These are phyloP conservation scores for Heteromurus nitidus DNA, from an alignment of 2,888 invertebrate genomes.

Conservation along the genomic window DNA sequence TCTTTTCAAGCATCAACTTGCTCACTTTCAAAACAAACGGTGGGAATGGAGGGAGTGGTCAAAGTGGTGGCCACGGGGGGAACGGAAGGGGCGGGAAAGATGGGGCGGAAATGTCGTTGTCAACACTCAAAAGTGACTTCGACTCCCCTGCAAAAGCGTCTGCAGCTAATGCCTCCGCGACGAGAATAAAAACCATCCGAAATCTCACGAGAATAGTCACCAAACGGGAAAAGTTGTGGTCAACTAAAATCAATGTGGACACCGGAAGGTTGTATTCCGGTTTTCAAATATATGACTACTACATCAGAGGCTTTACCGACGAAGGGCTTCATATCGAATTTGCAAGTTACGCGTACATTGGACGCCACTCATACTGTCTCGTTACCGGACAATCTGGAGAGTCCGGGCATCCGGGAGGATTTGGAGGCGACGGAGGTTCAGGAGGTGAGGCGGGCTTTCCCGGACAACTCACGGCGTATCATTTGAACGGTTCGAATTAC, in stretches of 20 bases:
- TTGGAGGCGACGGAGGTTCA: conserved; percentile 1
- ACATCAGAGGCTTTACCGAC: neutral
- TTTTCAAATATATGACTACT: neutral
- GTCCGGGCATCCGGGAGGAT: neutral
- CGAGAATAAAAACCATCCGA: neutral
- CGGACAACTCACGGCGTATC: neutral
- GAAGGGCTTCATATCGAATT: neutral
- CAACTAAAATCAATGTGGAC: neutral
- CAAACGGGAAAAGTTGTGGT: neutral
- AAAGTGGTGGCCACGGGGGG: conserved; percentile 74
- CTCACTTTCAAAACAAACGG: conserved; percentile 73
- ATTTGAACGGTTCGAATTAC: neutral
- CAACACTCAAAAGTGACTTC: neutral
- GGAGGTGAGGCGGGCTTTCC: conserved; percentile 16
- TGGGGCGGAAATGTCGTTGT: neutral
- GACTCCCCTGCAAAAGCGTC: neutral
- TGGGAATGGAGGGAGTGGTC: conserved; percentile 74
- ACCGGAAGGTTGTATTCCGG: too few species aligned
- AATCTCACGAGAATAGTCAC: neutral
- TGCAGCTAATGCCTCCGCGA: neutral
- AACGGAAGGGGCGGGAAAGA: conserved; percentile 66
- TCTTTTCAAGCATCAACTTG: conserved; percentile 68
- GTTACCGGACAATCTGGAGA: neutral
- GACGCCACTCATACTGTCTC: neutral
- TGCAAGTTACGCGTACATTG: neutral